Percentiles rank a stretch among this genome's conserved stretches.
Evolutionary conservation across 1,140 invertebrate species (phyloP).

Genomic region (Rhopalosiphum maidis): DNA sequence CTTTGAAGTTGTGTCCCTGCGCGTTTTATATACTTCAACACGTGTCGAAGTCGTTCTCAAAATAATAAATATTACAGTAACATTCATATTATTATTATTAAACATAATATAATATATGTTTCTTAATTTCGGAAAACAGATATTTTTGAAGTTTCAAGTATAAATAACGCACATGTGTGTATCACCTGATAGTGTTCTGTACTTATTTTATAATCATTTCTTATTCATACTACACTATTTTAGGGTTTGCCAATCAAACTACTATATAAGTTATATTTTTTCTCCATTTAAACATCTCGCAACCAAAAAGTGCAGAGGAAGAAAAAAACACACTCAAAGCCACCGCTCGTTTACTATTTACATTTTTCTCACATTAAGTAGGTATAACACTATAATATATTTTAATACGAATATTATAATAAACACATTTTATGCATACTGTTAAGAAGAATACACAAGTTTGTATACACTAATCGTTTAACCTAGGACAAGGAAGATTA

Average conservation of each 20-base stretch:
- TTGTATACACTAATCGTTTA: not conserved
- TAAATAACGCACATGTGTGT: not conserved
- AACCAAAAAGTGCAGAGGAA: not conserved
- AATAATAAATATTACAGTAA: no score
- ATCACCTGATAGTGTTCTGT: not conserved
- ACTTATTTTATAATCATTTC: not conserved
- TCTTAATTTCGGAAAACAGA: not conserved
- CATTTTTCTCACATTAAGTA: slow-evolving; percentile 18
- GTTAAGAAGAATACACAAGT: not conserved
- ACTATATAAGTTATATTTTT: not conserved
- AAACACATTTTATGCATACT: not conserved
- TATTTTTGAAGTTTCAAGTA: not conserved
- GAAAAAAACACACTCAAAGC: not conserved
- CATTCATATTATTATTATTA: not conserved
- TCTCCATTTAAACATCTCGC: not conserved
- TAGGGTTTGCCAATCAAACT: not conserved
- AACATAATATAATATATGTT: not conserved
- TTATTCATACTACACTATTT: not conserved
- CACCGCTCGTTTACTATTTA: slow-evolving; percentile 10
- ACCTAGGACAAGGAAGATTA: not conserved
- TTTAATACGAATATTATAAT: not conserved
- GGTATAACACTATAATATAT: not conserved
- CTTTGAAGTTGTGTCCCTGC: not conserved
- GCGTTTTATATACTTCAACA: not conserved
- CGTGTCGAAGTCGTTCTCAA: not conserved